Conservation (phyloP, 1,140 invertebrate species). For the Dryas iulia region DNA sequence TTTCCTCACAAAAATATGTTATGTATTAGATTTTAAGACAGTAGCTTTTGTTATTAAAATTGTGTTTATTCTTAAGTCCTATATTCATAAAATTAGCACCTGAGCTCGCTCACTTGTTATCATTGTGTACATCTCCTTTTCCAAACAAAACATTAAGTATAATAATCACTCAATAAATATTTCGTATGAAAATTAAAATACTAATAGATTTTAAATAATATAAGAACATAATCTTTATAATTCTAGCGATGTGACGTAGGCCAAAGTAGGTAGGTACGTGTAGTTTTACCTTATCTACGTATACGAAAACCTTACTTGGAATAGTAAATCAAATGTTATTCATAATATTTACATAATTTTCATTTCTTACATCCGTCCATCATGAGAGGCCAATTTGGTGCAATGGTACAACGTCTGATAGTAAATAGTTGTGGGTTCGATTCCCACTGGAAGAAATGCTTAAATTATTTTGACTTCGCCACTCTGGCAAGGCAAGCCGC, state of each 20-base stretch:
- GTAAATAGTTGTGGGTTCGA: too few relatives aligned
- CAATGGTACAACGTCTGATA: too few relatives aligned
- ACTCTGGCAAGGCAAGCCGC: too few relatives aligned
- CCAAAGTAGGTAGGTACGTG: too few relatives aligned
- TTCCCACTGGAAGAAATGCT: too few relatives aligned
- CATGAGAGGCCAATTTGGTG: too few relatives aligned
- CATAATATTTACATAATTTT: background rate
- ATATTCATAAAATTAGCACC: background rate
- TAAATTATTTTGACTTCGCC: too few relatives aligned
- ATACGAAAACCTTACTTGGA: background rate
- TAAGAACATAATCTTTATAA: constrained; percentile 23
- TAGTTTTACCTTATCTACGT: background rate
- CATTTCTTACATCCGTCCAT: too few relatives aligned
- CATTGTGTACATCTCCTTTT: constrained; percentile 17
- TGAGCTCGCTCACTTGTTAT: constrained; percentile 15
- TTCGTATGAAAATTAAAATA: constrained; percentile 11
- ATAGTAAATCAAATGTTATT: background rate
- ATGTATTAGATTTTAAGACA: background rate
- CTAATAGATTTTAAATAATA: constrained; percentile 16
- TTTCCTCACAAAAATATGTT: background rate
- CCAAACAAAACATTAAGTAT: constrained; percentile 18
- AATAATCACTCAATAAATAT: constrained; percentile 25
- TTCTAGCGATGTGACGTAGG: constrained; percentile 12
- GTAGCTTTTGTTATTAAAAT: constrained; percentile 2
- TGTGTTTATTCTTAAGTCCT: background rate